These are phyloP conservation scores for Dermochelys coriacea DNA, from an alignment of 2,797 vertebrate species.

Conservation along the genomic window DNA sequence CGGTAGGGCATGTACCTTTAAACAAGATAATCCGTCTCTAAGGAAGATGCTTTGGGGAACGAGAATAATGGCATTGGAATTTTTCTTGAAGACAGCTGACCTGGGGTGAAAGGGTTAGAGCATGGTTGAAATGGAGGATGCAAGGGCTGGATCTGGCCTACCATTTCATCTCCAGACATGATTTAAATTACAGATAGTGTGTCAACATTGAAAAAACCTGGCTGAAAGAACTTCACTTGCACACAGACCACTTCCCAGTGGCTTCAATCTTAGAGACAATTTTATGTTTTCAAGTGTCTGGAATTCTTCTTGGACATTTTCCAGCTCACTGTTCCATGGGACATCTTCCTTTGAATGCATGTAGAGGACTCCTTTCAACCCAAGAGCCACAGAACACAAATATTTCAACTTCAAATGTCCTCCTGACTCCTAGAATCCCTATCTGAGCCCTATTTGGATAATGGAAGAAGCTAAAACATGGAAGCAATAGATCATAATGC, in stretches of 20 bases:
- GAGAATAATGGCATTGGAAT: neutral
- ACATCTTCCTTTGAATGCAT: neutral
- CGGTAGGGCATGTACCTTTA: neutral
- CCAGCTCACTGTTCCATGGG: neutral
- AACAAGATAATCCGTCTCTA: neutral
- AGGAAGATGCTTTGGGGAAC: neutral
- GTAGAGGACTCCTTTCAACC: neutral
- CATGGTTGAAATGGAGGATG: neutral
- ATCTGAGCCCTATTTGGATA: neutral
- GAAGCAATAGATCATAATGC: neutral
- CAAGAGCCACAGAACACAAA: neutral
- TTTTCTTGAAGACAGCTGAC: neutral
- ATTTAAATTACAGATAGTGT: slow-evolving; percentile 13
- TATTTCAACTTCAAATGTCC: neutral
- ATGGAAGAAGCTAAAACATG: neutral
- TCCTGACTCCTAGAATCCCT: neutral
- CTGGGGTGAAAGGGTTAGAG: rapidly evolving
- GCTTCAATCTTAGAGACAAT: slow-evolving; percentile 13
- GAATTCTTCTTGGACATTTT: slow-evolving; percentile 7
- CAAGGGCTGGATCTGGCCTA: neutral
- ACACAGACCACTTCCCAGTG: neutral
- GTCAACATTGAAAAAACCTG: slow-evolving; percentile 33
- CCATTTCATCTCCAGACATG: neutral
- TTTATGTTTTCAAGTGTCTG: neutral
- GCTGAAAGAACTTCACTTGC: neutral